Conservation (phyloP, 1,140 invertebrate genomes). For the Hycleus cichorii region DNA sequence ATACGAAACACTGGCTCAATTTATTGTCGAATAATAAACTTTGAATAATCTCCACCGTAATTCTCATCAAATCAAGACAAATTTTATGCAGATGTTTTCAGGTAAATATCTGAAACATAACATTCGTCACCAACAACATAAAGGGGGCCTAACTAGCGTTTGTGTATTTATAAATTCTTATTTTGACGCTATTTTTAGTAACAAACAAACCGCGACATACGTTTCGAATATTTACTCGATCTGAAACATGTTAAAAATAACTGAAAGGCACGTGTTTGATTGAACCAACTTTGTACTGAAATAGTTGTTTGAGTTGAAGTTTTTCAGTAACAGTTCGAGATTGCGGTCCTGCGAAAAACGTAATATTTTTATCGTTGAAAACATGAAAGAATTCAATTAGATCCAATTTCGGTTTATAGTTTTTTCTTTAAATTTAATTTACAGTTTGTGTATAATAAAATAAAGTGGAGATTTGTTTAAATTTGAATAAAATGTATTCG, state of each 20-base stretch:
- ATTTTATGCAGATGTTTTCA: too few species aligned
- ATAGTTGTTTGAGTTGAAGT: not conserved
- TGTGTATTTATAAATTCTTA: conserved; percentile 20
- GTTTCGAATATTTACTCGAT: conserved; percentile 26
- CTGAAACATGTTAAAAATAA: conserved; percentile 26
- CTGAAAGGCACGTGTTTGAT: conserved; percentile 9
- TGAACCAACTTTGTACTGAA: not conserved
- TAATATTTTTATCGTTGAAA: too few species aligned
- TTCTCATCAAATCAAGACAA: too few species aligned
- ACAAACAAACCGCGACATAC: conserved; percentile 20
- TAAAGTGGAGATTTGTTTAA: too few species aligned
- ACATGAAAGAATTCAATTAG: too few species aligned
- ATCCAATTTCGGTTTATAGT: too few species aligned
- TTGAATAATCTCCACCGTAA: too few species aligned
- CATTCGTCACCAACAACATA: not conserved
- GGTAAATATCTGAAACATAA: not conserved
- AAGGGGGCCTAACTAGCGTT: conserved; percentile 13
- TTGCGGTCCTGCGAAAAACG: too few species aligned
- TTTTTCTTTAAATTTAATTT: too few species aligned
- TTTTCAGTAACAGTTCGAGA: not conserved
- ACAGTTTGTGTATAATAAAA: too few species aligned
- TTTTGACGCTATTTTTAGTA: conserved; percentile 31
- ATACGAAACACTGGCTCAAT: too few species aligned
- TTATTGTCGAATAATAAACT: too few species aligned
- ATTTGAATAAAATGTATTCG: not conserved